Base-by-base conservation (phyloP, 2,888 invertebrate genomes). In the Dastarcus helophoroides region DNA sequence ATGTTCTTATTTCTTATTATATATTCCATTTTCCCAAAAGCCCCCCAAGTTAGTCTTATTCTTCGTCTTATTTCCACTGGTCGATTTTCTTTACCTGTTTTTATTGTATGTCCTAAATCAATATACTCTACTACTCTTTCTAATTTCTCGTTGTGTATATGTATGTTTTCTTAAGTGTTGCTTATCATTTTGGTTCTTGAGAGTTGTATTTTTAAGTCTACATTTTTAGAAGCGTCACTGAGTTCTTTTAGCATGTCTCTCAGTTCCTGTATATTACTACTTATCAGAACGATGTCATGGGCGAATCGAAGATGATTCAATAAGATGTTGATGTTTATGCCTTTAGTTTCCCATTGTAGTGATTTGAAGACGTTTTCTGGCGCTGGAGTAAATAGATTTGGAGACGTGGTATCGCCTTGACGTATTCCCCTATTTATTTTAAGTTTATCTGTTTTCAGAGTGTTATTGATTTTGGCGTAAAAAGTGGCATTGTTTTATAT, bases 361-460 rank as follows among this genome's bases (percentile, higher is more conserved):
- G 11, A 8, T 13, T 28, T 28, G 11, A 32, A 32, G 9, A 27
- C 9, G 12, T 32, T 10, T 6, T 32, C 27, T 14, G 21, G 21
- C 19, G 32, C 27, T 14, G 27, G 21, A 14, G 17, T 19, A 31
- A 26, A 26, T 6, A 26, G 26, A 21, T 31, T 31, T 17, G 15
- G 24, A n/a, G 27, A 27, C 10, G 27, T 27, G 10, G 22, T 32
- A 9, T 27, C 27, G 2, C 29, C 28, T 11, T 29, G 28, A 9
- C 23, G 15, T 14, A 22, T 11, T 27, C 32, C 35, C 22, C 27
- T 33, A 22, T 35, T 22, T n/a, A 26, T 13, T 14, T 7, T 13
- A 4, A 35, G 26, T 13, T 13, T 35, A 7, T 21, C 13, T 9
- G 35, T 34, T n/a, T n/a, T n/a, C n/a, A n/a, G n/a, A n/a, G n/a